A percentile compares a stretch with the other conserved stretches of the same genome.
Evolutionary conservation across 2,888 invertebrate species (phyloP).

Genomic region (Mythimna lalbum): DNA sequence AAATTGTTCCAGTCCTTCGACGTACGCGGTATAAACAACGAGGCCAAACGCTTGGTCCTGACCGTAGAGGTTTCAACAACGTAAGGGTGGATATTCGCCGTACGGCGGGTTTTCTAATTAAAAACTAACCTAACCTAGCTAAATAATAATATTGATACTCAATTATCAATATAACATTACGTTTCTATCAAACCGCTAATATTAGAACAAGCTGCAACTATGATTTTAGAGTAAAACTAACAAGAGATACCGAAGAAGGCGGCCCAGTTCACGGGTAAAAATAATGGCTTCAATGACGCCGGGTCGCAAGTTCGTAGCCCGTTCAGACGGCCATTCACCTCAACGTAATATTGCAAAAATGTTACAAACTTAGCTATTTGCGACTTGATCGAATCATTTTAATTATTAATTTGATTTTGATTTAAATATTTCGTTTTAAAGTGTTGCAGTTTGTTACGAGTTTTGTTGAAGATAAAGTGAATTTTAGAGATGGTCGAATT

Average conservation of each 20-base stretch:
- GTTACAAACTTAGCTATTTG: conserved; percentile 40
- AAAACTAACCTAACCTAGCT: no score
- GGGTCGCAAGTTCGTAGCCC: conserved; percentile 77
- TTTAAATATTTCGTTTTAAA: conserved; percentile 36
- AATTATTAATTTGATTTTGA: conserved; percentile 46
- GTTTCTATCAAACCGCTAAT: conserved; percentile 13
- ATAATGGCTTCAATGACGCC: conserved; percentile 73
- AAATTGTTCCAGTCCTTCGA: no score
- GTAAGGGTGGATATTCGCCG: no score
- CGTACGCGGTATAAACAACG: no score
- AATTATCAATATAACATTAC: conserved; percentile 6
- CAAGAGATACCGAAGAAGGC: conserved; percentile 51
- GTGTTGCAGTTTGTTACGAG: conserved; percentile 11
- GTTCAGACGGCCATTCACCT: conserved; percentile 73
- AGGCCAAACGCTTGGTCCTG: no score
- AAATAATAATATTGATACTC: no score
- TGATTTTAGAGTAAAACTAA: conserved; percentile 42
- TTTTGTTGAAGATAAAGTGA: neutral
- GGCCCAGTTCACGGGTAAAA: conserved; percentile 62
- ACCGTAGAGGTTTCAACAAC: no score
- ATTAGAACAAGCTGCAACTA: conserved; percentile 18
- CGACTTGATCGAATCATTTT: conserved; percentile 31
- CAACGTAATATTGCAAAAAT: conserved; percentile 67
- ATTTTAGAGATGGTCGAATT: conserved; percentile 1
- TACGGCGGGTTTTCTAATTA: no score